phyloP scores from a whole-genome alignment of 2,797 vertebrate species.

The Streptopelia turtur region DNA sequence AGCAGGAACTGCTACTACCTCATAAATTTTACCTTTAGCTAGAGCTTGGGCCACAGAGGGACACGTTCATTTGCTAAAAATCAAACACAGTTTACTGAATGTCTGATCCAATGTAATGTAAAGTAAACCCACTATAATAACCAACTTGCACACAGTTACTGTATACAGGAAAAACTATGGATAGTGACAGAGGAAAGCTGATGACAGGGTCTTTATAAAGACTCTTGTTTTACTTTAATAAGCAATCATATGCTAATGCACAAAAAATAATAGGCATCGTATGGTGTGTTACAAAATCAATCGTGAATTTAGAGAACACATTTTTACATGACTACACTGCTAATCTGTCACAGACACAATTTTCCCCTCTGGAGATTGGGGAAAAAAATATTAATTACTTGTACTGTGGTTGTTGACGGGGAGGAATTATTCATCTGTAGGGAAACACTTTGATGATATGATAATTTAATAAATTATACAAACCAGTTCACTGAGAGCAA shows the following conservation, averaged over 20 bases:
- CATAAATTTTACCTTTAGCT: constrained; percentile 44
- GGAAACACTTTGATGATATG: background rate
- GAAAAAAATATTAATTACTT: constrained; percentile 16
- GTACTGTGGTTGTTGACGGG: background rate
- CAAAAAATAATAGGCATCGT: constrained; percentile 29
- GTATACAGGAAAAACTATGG: constrained; percentile 14
- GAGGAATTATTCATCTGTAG: constrained; percentile 7
- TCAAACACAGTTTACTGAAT: constrained; percentile 22
- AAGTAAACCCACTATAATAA: constrained; percentile 5
- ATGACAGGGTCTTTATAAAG: constrained; percentile 5
- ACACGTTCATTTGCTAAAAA: constrained; percentile 5
- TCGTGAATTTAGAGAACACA: background rate
- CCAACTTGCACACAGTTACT: background rate
- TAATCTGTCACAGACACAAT: constrained; percentile 32
- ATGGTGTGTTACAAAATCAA: constrained; percentile 11
- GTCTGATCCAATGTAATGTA: background rate
- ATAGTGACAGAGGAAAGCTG: background rate
- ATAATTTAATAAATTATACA: background rate
- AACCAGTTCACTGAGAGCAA: background rate
- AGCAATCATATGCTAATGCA: constrained; percentile 2
- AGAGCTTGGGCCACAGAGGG: constrained; percentile 7
- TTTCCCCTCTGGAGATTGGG: background rate
- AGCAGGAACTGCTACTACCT: constrained; percentile 18
- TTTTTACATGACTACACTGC: constrained; percentile 31
- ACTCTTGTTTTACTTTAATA: constrained; percentile 14